These are phyloP conservation scores for Echinops telfairi DNA, from an alignment of 2,113 vertebrate species.

Conservation along the genomic window DNA sequence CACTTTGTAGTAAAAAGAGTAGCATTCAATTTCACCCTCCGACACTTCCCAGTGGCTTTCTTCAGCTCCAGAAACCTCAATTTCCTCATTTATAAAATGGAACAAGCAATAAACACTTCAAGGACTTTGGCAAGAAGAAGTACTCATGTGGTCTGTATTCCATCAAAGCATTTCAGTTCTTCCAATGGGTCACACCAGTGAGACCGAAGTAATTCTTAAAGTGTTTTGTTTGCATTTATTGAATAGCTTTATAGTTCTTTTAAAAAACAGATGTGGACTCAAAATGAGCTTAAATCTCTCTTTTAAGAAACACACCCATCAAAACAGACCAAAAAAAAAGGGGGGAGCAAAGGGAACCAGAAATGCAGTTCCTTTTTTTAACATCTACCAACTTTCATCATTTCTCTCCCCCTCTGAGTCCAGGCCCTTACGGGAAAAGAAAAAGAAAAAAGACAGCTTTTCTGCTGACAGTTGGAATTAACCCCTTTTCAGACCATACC, in stretches of 20 bases:
- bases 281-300: constrained; percentile 41
- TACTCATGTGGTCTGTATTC: background rate
- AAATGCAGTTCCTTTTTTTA: background rate
- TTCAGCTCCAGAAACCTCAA: background rate
- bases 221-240: background rate
- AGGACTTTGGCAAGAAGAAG: background rate
- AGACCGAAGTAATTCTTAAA: background rate
- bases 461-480: constrained; percentile 7
- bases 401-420: background rate
- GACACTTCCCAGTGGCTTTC: background rate
- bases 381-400: background rate
- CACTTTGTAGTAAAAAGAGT: background rate
- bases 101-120: background rate
- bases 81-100: background rate
- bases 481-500: constrained; percentile 44
- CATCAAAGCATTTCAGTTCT: background rate
- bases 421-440: background rate
- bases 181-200: background rate
- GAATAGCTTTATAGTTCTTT: constrained; percentile 6
- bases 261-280: background rate
- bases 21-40: too few relatives aligned
- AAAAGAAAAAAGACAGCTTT: background rate
- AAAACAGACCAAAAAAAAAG: background rate
- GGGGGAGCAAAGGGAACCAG: background rate
- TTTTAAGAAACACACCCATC: constrained; percentile 20